Evolutionary conservation across 2,888 invertebrate genomes (phyloP).

Genomic region (Dione juno): DNA sequence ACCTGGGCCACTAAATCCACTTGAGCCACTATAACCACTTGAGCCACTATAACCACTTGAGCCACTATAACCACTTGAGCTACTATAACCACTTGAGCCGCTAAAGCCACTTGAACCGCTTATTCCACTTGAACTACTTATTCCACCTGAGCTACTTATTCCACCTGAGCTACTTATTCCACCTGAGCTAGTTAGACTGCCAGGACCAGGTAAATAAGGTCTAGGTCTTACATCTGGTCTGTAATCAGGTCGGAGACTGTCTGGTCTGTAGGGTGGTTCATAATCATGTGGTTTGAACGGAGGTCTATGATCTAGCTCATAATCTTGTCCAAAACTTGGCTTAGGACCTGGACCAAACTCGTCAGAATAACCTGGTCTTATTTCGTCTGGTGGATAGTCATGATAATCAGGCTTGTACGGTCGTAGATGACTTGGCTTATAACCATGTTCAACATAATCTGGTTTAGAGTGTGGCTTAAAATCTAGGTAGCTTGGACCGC

Average conservation of each 20-base stretch:
- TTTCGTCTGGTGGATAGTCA: slow-evolving; percentile 13
- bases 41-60: slow-evolving; percentile 28
- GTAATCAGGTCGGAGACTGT: slow-evolving; percentile 37
- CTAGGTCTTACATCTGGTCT: slow-evolving; percentile 40
- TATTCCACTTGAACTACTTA: slow-evolving; percentile 31
- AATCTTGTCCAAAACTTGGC: slow-evolving; percentile 27
- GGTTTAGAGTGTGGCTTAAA: slow-evolving; percentile 17
- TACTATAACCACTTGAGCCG: slow-evolving; percentile 28
- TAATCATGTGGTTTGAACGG: slow-evolving; percentile 39
- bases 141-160: neutral
- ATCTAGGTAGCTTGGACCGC: slow-evolving; percentile 29
- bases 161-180: slow-evolving; percentile 34
- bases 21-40: neutral
- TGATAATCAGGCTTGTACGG: slow-evolving; percentile 22
- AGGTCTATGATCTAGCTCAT: slow-evolving; percentile 37
- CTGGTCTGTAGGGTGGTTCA: slow-evolving; percentile 38
- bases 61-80: neutral
- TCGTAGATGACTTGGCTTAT: slow-evolving; percentile 26
- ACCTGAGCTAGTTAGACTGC: slow-evolving; percentile 6
- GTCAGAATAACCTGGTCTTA: slow-evolving; percentile 3
- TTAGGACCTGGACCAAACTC: slow-evolving; percentile 6
- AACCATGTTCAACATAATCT: slow-evolving; percentile 26
- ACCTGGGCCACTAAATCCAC: slow-evolving; percentile 35
- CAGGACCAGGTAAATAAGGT: slow-evolving; percentile 24
- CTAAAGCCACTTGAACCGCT: slow-evolving; percentile 7